Base-by-base conservation (phyloP, 2,888 invertebrate species). In the Eupithecia exiguata region DNA sequence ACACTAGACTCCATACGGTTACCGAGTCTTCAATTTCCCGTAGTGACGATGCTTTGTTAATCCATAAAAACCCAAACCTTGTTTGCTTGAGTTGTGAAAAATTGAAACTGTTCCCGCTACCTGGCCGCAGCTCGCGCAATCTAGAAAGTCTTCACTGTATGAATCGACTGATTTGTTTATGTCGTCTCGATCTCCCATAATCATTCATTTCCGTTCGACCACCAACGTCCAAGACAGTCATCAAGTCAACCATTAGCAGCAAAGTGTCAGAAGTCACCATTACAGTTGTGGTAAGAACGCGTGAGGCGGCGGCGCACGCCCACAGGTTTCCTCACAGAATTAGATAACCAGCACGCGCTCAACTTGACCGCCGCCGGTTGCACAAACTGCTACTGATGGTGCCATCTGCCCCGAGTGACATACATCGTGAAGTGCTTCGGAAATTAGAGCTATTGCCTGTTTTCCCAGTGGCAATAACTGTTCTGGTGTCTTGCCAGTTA, bases 281-380 rank as follows among this genome's bases (percentile, higher is more conserved):
- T 25, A 18, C 62, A 69, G 74, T 68, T 74, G 74, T 25, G 68
- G 65, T 43, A 69, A 72, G 25, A 49, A 36, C 35, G 49, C 73
- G 73, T 69, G 73, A 14, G 38, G 38, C 49, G 18, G 70, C 74
- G 46, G 49, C 36, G 66, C 61, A 58, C 38, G 36, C 36, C 36
- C 63, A 36, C 12, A 38, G 35, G 63, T 75, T 75, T 71, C 74
- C 49, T 69, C 74, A 75, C 14, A 49, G 65, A 66, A 74, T 75
- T 75, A 75, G 62, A 75, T 70, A 75, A 75, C 38, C 72, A 70
- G 72, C 72, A 68, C 72, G 65, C 72, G 75, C 68, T 68, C 75
- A 62, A 72, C 75, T 75, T 72, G 75, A 75, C 75, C 70, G 68
- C 75, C 70, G 68, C 58, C 25, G 25, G 68, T 70, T 70, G 68